Conservation (phyloP, 2,113 vertebrate genomes). For the Bos indicus region DNA sequence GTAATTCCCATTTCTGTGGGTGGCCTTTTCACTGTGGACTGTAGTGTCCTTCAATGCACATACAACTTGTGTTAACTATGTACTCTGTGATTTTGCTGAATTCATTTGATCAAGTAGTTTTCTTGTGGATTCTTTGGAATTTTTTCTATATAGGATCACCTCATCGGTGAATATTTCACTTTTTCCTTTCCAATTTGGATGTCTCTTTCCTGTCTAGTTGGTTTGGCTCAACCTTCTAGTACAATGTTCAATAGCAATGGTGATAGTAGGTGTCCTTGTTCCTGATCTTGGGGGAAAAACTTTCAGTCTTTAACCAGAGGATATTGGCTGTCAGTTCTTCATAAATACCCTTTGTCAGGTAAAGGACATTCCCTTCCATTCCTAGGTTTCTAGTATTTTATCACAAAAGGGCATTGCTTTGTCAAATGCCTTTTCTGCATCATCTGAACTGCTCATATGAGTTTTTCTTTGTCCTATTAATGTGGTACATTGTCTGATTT, state of each 20-base stretch:
- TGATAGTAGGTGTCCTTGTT: neutral
- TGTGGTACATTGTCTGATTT: neutral
- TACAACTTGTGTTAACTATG: neutral
- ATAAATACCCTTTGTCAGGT: neutral
- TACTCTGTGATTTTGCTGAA: neutral
- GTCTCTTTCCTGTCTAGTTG: neutral
- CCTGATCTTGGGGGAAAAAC: neutral
- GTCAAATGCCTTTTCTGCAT: neutral
- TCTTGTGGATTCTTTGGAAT: neutral
- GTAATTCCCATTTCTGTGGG: neutral
- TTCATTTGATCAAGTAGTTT: neutral
- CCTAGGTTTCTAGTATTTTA: neutral
- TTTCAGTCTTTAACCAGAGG: neutral
- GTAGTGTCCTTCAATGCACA: neutral
- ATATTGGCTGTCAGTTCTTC: neutral
- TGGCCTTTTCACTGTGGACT: neutral
- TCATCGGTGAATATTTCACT: neutral
- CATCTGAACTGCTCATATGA: neutral
- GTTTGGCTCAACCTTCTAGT: neutral
- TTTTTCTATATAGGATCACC: neutral
- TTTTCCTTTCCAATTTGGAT: neutral
- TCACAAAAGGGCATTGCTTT: neutral
- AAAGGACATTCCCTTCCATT: neutral
- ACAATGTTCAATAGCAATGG: neutral
- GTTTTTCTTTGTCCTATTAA: neutral